Conservation (phyloP, 1,140 invertebrate species). For the Physella acuta region DNA sequence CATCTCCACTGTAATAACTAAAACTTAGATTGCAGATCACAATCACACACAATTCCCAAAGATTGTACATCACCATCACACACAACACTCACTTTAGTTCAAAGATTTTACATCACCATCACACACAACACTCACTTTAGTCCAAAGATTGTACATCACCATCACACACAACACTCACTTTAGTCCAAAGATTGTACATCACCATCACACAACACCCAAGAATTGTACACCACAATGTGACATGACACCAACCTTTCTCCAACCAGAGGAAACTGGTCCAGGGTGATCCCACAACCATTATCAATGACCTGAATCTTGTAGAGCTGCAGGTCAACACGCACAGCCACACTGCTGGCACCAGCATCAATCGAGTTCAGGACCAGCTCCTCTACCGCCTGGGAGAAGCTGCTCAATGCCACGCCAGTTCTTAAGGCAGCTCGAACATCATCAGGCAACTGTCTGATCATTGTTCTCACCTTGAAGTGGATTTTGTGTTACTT, state of each 20-base stretch:
- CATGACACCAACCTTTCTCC: slow-evolving; percentile 65
- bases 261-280: slow-evolving; percentile 62
- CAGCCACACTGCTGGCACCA: slow-evolving; percentile 66
- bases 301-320: slow-evolving; percentile 70
- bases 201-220: no score
- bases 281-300: slow-evolving; percentile 67
- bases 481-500: slow-evolving; percentile 8
- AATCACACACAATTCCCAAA: no score
- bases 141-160: no score
- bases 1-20: no score
- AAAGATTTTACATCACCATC: no score
- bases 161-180: no score
- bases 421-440: slow-evolving; percentile 56
- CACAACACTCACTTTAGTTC: no score
- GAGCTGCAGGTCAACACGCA: slow-evolving; percentile 65
- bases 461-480: slow-evolving; percentile 33
- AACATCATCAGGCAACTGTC: slow-evolving; percentile 47
- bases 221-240: no score
- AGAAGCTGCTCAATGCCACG: slow-evolving; percentile 55
- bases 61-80: no score
- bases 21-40: no score
- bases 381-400: slow-evolving; percentile 62
- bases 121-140: no score
- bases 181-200: no score
- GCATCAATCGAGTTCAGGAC: slow-evolving; percentile 70